Percentiles rank a stretch among this genome's conserved stretches.
phyloP scores from a whole-genome alignment of 1,140 invertebrate genomes.

The Pogonomyrmex californicus region DNA sequence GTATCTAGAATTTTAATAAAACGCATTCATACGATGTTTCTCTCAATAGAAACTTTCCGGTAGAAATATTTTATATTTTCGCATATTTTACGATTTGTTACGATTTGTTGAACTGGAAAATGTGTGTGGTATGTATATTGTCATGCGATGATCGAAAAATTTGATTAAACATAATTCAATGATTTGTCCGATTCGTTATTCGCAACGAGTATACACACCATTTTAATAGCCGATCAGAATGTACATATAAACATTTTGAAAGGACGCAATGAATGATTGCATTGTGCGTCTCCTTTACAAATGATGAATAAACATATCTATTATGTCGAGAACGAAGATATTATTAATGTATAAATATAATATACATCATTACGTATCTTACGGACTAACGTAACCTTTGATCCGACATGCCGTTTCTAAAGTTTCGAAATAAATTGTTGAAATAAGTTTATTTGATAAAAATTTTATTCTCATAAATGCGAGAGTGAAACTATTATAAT shows the following conservation, averaged over 20 bases:
- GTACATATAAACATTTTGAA: neutral
- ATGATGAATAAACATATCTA: slow-evolving; percentile 35
- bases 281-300: slow-evolving; percentile 41
- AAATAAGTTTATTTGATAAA: neutral
- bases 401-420: neutral
- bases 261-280: slow-evolving; percentile 23
- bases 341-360: neutral
- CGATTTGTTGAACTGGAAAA: slow-evolving; percentile 19
- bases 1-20: neutral
- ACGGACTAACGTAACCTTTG: neutral
- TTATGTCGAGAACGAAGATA: slow-evolving; percentile 10
- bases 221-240: slow-evolving; percentile 38
- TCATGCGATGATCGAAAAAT: slow-evolving; percentile 1
- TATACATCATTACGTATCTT: neutral
- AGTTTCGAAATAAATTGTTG: neutral
- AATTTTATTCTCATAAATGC: neutral
- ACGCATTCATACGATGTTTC: neutral
- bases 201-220: neutral
- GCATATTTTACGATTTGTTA: neutral
- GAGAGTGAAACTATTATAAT: neutral
- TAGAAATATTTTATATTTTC: neutral
- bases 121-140: neutral
- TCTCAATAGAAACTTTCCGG: neutral
- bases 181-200: slow-evolving; percentile 23
- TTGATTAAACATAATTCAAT: slow-evolving; percentile 11